Evolutionary conservation across 2,113 vertebrate genomes (phyloP).

Genomic region (Trogon surrucura): DNA sequence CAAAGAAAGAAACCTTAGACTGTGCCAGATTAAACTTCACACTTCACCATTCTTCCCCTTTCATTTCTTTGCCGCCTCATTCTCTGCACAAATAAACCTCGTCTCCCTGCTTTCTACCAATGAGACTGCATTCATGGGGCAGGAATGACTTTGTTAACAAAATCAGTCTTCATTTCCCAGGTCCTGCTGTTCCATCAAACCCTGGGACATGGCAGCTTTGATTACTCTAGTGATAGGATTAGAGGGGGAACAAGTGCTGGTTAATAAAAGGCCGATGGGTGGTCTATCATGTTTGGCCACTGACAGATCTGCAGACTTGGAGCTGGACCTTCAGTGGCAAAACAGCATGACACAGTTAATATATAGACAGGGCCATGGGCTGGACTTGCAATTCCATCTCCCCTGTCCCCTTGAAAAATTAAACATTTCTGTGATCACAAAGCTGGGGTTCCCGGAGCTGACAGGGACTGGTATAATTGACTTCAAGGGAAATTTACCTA

Average conservation of each 20-base stretch:
- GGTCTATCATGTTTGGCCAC: conserved; percentile 57
- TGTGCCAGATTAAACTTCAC: conserved; percentile 68
- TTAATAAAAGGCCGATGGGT: conserved; percentile 57
- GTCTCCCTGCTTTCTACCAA: conserved; percentile 38
- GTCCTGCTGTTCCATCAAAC: conserved; percentile 72
- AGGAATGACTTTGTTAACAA: conserved; percentile 74
- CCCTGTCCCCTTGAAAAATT: neutral
- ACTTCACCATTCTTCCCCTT: conserved; percentile 61
- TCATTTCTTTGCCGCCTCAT: conserved; percentile 59
- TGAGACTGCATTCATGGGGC: conserved; percentile 52
- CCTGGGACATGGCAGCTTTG: conserved; percentile 45
- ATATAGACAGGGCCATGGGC: neutral
- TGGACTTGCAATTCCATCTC: neutral
- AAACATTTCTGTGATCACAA: neutral
- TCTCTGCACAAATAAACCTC: conserved; percentile 70
- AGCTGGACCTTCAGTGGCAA: conserved; percentile 35
- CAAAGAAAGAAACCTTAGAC: conserved; percentile 49
- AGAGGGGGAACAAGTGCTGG: conserved; percentile 38
- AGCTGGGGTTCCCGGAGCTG: neutral
- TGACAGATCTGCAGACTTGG: conserved; percentile 39
- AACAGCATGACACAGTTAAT: neutral
- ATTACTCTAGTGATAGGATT: conserved; percentile 53
- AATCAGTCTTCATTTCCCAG: conserved; percentile 74
- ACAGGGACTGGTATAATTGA: neutral
- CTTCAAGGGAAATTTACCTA: neutral